Base-by-base conservation (phyloP, 2,113 vertebrate species). In the Cavia porcellus region DNA sequence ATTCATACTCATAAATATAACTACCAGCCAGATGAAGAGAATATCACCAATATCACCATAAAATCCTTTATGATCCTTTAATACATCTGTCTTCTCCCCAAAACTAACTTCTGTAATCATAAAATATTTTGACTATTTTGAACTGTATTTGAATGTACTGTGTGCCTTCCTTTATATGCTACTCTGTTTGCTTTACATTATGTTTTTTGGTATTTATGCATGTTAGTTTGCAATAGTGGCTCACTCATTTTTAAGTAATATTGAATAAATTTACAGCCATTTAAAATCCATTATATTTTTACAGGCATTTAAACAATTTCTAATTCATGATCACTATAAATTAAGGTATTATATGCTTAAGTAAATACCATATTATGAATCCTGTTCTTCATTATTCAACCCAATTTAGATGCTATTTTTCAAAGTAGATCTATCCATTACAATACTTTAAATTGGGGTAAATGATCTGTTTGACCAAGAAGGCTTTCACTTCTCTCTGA, bases 391-490 rank as follows among this genome's bases (percentile, higher is more conserved):
- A 57, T 75, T 13, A 86, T 3, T 87, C 13, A 88, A 92, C 7
- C 7, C 30, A 75, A 32, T 95, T 96, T 87, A 83, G 25, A 79
- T 91, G 5, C 64, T 35, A 92, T 89, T 77, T 93, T 38, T 59
- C 30, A 85, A 83, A 17, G 68, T 87, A 83, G 24, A 11, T 12
- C 86, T 68, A 77, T 90, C 24, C 30, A 85, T 8, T 30, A 8
- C 19, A 8, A 12, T 89, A 5, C 1, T 11, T 50, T 22, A 45
- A 52, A 50, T 59, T 82, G n/a, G 3, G 8, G 93, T 87, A 79
- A 12, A 85, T 84, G 80, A 42, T 91, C 22, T 62, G 38, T 83
- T 80, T 50, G 17, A 28, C 3, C 5, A n/a, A 38, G 66, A 57
- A 62, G 88, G 8, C n/a, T 77, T 92, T 0, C 50, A 8, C 9